These are phyloP conservation scores for Pelusios castaneus DNA, from an alignment of 2,113 vertebrate species.

Conservation along the genomic window DNA sequence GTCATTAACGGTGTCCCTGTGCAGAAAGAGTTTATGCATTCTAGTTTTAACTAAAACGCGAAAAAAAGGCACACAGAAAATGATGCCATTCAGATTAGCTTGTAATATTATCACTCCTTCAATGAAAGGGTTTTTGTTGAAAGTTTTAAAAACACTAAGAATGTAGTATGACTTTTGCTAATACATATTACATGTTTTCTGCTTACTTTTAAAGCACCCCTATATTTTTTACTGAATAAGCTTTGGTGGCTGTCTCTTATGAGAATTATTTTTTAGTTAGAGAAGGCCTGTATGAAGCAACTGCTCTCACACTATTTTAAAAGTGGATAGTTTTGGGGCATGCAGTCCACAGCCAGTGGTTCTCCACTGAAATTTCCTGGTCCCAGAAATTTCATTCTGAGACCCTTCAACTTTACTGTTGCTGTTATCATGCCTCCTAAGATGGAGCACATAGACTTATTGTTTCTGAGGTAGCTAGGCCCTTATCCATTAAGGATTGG, in stretches of 20 bases:
- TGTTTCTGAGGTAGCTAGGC: background rate
- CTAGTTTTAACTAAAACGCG: background rate
- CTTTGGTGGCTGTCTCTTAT: background rate
- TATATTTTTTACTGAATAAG: background rate
- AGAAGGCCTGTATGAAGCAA: background rate
- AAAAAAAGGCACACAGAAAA: background rate
- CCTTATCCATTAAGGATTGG: background rate
- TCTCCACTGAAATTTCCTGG: background rate
- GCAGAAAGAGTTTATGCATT: background rate
- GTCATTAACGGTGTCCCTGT: background rate
- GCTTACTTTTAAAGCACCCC: background rate
- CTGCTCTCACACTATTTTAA: background rate
- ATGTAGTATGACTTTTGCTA: background rate
- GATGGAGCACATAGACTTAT: too few relatives aligned
- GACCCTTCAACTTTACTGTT: background rate
- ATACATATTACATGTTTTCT: too few relatives aligned
- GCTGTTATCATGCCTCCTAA: background rate
- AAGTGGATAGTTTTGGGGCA: background rate
- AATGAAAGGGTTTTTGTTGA: background rate
- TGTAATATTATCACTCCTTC: background rate
- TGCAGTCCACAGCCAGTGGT: background rate
- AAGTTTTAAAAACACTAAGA: background rate
- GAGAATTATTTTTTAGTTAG: background rate
- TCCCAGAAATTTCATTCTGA: background rate
- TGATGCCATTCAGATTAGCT: background rate